These are phyloP conservation scores for Dromococcyx pavoninus DNA, from an alignment of 2,797 vertebrate genomes.

Conservation along the genomic window DNA sequence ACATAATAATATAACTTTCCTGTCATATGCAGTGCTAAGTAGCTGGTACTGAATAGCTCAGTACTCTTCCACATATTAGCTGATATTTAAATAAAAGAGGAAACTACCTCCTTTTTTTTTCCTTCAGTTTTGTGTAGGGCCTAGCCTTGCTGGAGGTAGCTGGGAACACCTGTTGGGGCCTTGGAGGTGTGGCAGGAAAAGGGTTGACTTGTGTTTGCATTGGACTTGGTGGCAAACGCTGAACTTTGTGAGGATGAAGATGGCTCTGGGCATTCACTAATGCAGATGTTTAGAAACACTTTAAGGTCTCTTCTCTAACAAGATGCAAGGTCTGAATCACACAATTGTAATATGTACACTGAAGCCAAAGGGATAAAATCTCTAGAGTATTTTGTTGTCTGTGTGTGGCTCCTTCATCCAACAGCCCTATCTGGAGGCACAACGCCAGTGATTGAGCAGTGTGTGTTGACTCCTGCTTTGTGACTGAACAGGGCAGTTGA, in stretches of 20 bases:
- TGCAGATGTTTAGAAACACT: background rate
- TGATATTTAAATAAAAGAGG: background rate
- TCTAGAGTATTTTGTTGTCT: background rate
- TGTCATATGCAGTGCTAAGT: background rate
- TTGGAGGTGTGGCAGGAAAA: background rate
- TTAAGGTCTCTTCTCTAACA: background rate
- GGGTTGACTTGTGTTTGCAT: background rate
- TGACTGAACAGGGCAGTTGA: background rate
- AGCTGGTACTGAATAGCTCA: background rate
- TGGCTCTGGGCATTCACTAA: background rate
- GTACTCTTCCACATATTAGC: background rate
- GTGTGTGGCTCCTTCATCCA: background rate
- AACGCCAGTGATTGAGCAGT: background rate
- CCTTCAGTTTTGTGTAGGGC: background rate
- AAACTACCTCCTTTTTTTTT: background rate
- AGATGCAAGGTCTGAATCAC: background rate
- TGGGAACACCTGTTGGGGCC: background rate
- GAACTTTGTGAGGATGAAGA: background rate
- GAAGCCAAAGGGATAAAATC: background rate
- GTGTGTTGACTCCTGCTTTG: too few species aligned
- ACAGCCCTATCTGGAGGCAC: background rate
- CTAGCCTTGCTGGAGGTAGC: background rate
- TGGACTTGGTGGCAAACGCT: background rate
- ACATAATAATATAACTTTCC: background rate
- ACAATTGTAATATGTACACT: background rate